A percentile compares a stretch with the other conserved stretches of the same genome.
Conservation (phyloP, 2,113 vertebrate genomes). For the Oxygymnocypris stewartii region DNA sequence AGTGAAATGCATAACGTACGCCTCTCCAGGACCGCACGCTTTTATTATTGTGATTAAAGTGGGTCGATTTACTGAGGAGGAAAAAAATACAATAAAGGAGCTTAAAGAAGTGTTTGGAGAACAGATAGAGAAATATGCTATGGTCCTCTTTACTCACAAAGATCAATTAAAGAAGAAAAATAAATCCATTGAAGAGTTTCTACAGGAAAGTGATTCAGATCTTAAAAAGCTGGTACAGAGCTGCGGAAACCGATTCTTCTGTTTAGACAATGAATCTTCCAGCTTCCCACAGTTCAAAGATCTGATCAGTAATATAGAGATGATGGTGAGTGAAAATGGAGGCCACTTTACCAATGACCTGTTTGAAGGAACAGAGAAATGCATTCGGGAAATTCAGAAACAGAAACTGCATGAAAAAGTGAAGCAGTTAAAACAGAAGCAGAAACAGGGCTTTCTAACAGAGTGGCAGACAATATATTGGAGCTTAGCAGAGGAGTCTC, state of each 20-base stretch:
- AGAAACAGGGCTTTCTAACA: background rate
- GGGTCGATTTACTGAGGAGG: slow-evolving; percentile 15
- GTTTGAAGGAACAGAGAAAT: background rate
- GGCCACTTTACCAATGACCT: background rate
- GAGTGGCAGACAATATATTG: background rate
- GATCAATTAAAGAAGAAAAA: slow-evolving; percentile 1
- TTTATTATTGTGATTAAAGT: background rate
- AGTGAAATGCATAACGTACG: background rate
- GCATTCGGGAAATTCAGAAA: background rate
- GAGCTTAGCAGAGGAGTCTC: background rate
- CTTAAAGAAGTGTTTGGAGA: slow-evolving; percentile 17
- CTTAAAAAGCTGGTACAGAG: too few relatives aligned
- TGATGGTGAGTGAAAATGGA: background rate
- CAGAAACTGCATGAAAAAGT: slow-evolving; percentile 9
- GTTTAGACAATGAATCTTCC: background rate
- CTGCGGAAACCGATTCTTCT: slow-evolving; percentile 15
- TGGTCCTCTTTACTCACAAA: background rate
- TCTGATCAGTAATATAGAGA: slow-evolving; percentile 11
- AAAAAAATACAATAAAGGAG: background rate
- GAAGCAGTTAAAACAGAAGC: background rate
- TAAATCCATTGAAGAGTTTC: slow-evolving; percentile 8
- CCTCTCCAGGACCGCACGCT: background rate
- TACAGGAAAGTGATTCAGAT: background rate
- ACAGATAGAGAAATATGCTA: background rate
- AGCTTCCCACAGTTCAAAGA: slow-evolving; percentile 27